Conservation (phyloP, 2,888 invertebrate genomes). For the Gnatocerus cornutus region DNA sequence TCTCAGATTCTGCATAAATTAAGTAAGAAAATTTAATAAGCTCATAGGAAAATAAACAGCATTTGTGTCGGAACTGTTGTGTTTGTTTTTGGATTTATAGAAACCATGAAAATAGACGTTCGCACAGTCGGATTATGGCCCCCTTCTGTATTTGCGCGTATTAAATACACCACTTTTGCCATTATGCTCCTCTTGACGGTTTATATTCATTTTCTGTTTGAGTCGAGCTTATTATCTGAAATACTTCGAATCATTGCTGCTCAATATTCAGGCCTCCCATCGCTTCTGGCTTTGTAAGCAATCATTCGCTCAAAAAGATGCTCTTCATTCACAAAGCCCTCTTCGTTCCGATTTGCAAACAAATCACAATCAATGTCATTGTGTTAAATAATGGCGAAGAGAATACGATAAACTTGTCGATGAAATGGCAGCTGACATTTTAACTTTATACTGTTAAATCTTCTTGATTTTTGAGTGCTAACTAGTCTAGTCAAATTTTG, state of each 20-base stretch:
- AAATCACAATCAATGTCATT: conserved; percentile 36
- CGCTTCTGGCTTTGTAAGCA: conserved; percentile 15
- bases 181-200: conserved; percentile 44
- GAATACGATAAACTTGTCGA: too few species aligned
- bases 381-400: conserved; percentile 10
- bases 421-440: too few species aligned
- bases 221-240: conserved; percentile 35
- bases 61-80: conserved; percentile 56
- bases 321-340: conserved; percentile 23
- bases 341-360: conserved; percentile 32
- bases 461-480: too few species aligned
- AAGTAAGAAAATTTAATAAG: conserved; percentile 65
- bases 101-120: conserved; percentile 51
- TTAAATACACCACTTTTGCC: conserved; percentile 48
- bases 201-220: conserved; percentile 41
- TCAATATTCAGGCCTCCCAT: conserved; percentile 30
- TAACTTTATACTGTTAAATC: too few species aligned
- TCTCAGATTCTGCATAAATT: conserved; percentile 65
- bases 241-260: conserved; percentile 26
- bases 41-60: conserved; percentile 65
- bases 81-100: conserved; percentile 57
- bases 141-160: conserved; percentile 40
- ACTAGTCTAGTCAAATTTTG: too few species aligned
- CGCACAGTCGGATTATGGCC: conserved; percentile 46
- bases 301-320: conserved; percentile 18